Base-by-base conservation (phyloP, 2,797 vertebrate genomes). In the Steatocranus sp. region DNA sequence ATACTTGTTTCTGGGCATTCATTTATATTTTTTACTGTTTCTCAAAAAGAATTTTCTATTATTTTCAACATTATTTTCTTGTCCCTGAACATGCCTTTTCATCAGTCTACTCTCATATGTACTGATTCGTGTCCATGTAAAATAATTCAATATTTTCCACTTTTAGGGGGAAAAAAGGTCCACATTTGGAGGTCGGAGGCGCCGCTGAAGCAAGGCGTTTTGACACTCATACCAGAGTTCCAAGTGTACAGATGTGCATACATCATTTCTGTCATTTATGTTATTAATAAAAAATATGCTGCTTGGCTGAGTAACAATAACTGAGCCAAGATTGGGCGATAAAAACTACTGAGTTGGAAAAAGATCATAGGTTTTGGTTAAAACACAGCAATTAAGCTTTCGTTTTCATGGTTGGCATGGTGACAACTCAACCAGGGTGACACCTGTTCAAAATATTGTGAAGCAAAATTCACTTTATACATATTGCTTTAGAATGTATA, bases 41-140 rank as follows among this genome's bases (percentile, higher is more conserved):
- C 23, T 70, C 23, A 46, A 70, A 25, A 25, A 46, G 1, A 70
- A 70, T 46, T 70, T 70, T 27, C 41, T 15, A 61, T 34, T 3
- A 61, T 61, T 61, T 61, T 36, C 18, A 70, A 43, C 38, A 30
- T 73, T 18, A 48, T n/a, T 73, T 73, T 48, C 41, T 73, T 73
- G 41, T 73, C 25, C 25, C 15, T 73, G 66, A 46, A 12, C 23
- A 48, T 17, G 25, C 18, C 41, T 48, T 73, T 70, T 46, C 38
- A 30, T 70, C 41, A 48, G 66, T 30, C 66, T 3, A 27, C 25
- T 46, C 15, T 30, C 15, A 46, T n/a, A 48, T 46, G 15, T 46
- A 70, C 66, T 70, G 41, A 41, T 43, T 41, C 0, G 1, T 68
- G 36, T 68, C 61, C 20, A 70, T 46, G 23, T 46, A 70, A 27